Percentiles rank a stretch among this genome's conserved stretches.
Conservation (phyloP, 2,797 vertebrate species). For the Bradypodion pumilum region DNA sequence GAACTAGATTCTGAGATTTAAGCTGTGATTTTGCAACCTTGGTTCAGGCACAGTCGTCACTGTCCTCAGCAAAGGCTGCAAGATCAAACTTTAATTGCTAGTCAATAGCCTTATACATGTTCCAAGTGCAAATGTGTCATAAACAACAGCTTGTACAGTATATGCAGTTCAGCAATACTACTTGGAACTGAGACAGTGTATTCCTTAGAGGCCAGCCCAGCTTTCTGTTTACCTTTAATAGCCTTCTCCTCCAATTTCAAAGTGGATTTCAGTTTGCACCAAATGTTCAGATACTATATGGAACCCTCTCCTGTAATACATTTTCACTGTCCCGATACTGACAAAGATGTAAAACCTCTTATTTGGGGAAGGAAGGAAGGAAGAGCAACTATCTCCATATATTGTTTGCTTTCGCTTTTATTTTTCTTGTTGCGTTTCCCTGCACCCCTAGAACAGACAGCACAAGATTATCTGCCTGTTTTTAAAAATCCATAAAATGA, state of each 20-base stretch:
- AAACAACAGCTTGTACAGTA: slow-evolving; percentile 4
- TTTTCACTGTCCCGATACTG: fast-evolving
- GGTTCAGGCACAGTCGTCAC: slow-evolving; percentile 9
- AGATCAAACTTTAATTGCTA: not conserved
- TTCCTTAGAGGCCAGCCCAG: not conserved
- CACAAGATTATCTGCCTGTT: slow-evolving; percentile 11
- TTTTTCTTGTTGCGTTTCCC: no score
- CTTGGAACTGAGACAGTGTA: not conserved
- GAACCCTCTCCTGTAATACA: not conserved
- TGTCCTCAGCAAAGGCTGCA: not conserved
- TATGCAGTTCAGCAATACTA: not conserved
- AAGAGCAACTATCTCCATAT: not conserved
- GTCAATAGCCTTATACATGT: not conserved
- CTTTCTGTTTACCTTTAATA: slow-evolving; percentile 21
- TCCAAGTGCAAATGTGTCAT: slow-evolving; percentile 41
- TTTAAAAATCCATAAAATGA: slow-evolving; percentile 18
- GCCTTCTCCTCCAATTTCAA: slow-evolving; percentile 18
- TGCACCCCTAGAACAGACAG: not conserved
- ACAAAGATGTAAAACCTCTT: slow-evolving; percentile 22
- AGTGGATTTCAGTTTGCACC: not conserved
- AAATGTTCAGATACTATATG: slow-evolving; percentile 22
- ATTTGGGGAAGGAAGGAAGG: not conserved
- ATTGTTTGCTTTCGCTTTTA: no score
- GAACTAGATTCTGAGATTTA: not conserved
- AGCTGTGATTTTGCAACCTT: not conserved